Evolutionary conservation across 2,113 vertebrate species (phyloP).

Genomic region (Charadrius vociferus): DNA sequence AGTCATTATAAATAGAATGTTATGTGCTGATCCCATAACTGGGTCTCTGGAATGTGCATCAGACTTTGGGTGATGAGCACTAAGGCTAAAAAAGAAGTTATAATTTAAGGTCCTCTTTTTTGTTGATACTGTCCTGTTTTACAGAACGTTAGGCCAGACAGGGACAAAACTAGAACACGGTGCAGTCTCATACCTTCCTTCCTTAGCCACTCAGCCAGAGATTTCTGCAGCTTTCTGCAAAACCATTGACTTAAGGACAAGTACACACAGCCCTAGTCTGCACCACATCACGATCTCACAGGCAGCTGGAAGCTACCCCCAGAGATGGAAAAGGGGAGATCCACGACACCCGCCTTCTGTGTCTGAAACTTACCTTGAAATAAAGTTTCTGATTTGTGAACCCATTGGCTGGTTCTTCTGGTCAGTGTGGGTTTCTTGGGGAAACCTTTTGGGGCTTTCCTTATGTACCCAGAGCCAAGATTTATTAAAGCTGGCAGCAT

Average conservation of each 20-base stretch:
- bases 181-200: background rate
- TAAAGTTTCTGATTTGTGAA: background rate
- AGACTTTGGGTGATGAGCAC: background rate
- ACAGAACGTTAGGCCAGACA: background rate
- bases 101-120: background rate
- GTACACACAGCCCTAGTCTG: background rate
- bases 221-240: background rate
- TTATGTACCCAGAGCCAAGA: background rate
- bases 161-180: background rate
- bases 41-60: background rate
- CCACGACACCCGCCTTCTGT: fast-evolving
- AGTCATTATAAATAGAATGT: background rate
- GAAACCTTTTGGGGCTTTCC: background rate
- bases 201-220: background rate
- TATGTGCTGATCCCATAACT: background rate
- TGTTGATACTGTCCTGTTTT: background rate
- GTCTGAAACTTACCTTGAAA: background rate
- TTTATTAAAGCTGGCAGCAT: background rate
- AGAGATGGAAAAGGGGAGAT: background rate
- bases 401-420: background rate
- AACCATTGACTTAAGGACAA: background rate
- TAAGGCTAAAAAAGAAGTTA: background rate
- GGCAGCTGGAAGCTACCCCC: background rate
- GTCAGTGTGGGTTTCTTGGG: background rate
- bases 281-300: background rate